Conservation (phyloP, 2,113 vertebrate genomes). For the Mirounga angustirostris region DNA sequence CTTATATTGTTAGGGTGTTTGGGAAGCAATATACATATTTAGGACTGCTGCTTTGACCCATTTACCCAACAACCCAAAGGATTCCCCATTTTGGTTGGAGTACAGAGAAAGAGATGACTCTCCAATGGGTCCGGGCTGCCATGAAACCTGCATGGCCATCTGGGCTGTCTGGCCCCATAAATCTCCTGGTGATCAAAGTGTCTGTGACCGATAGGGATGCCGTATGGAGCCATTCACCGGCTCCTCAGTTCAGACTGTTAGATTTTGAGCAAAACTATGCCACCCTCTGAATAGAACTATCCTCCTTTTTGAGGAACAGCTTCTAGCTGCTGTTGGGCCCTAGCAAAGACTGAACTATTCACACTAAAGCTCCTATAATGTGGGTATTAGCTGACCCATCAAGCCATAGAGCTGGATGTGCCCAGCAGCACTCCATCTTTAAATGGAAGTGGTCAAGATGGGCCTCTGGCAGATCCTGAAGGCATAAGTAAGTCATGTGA, state of each 20-base stretch:
- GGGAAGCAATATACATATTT: neutral
- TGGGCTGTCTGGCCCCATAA: neutral
- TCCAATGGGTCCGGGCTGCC: neutral
- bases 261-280: neutral
- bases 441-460: neutral
- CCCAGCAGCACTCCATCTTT: neutral
- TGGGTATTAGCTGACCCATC: neutral
- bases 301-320: neutral
- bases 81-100: neutral
- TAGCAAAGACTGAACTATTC: neutral
- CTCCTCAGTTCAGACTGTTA: neutral
- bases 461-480: neutral
- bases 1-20: neutral
- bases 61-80: neutral
- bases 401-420: neutral
- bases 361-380: neutral
- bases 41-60: neutral
- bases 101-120: neutral
- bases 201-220: neutral
- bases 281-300: neutral
- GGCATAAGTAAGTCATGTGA: neutral
- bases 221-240: neutral
- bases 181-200: neutral
- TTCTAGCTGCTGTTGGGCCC: neutral
- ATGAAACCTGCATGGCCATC: neutral